A percentile compares a stretch with the other conserved stretches of the same genome.
Conservation (phyloP, 2,113 vertebrate species). For the Tetrao urogallus region DNA sequence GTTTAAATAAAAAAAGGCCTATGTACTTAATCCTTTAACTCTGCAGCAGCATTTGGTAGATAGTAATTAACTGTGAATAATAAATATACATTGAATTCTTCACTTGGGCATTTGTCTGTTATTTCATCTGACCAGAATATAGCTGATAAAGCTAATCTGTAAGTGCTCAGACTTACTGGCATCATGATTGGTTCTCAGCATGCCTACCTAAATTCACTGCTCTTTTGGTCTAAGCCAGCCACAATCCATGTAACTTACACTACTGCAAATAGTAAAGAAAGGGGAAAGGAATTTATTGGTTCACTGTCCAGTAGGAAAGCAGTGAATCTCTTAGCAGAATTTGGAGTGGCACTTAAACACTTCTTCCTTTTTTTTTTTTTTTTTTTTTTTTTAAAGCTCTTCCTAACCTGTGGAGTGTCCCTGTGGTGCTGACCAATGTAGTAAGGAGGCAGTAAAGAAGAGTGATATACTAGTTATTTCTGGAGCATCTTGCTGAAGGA, state of each 20-base stretch:
- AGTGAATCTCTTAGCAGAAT: fast-evolving
- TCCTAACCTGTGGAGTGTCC: fast-evolving
- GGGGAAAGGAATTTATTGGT: fast-evolving
- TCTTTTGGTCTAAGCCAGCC: fast-evolving
- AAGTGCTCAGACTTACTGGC: fast-evolving
- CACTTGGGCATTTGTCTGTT: conserved; percentile 73
- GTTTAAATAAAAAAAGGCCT: conserved; percentile 86
- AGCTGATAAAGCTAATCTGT: background rate
- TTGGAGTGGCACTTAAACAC: fast-evolving
- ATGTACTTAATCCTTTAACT: conserved; percentile 88
- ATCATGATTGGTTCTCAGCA: fast-evolving
- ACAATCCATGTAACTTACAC: fast-evolving
- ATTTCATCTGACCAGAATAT: background rate
- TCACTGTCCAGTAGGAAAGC: fast-evolving
- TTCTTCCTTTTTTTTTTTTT: background rate
- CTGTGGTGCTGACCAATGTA: fast-evolving
- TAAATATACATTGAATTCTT: conserved; percentile 85
- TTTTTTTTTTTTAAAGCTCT: background rate
- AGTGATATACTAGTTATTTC: fast-evolving
- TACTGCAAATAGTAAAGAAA: fast-evolving
- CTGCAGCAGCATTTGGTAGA: conserved; percentile 84
- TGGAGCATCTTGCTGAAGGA: background rate
- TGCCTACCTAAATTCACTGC: background rate
- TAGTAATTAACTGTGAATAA: conserved; percentile 90
- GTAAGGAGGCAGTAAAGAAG: background rate